Evolutionary conservation across 92 coral and sea anemone species (phyloP).

Genomic region (Epizoanthus ramosus): DNA sequence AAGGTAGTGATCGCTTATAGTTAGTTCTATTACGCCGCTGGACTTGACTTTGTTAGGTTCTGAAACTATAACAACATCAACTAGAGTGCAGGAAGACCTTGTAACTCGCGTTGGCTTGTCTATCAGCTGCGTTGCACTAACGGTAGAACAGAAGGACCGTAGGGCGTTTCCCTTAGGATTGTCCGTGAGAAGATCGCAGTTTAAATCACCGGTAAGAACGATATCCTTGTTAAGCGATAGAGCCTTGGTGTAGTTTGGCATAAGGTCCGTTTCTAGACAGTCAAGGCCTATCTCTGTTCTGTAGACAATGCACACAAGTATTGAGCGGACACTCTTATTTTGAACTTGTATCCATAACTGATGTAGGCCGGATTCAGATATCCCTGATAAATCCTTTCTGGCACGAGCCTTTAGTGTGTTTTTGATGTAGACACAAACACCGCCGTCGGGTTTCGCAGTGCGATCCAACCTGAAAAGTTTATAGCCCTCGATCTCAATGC

Average conservation of each 20-base stretch:
- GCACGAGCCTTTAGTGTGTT: constrained; percentile 16
- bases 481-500: constrained; percentile 6
- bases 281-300: constrained; percentile 24
- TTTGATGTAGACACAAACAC: constrained; percentile 6
- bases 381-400: constrained; percentile 25
- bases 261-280: constrained; percentile 27
- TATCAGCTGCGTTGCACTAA: constrained; percentile 38
- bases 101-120: constrained; percentile 40
- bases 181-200: constrained; percentile 35
- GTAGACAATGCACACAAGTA: constrained; percentile 36
- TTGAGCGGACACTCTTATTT: constrained; percentile 22
- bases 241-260: constrained; percentile 23
- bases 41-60: constrained; percentile 30
- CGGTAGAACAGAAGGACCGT: constrained; percentile 26
- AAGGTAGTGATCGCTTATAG: constrained; percentile 21
- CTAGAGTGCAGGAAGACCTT: constrained; percentile 26
- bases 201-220: constrained; percentile 22
- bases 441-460: constrained; percentile 22
- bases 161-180: constrained; percentile 41
- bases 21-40: constrained; percentile 19
- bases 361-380: constrained; percentile 30
- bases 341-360: constrained; percentile 42
- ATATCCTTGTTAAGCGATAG: constrained; percentile 30
- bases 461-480: constrained; percentile 12
- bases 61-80: constrained; percentile 7